phyloP scores from a whole-genome alignment of 2,797 vertebrate species.

The Emydoidea blandingii region DNA sequence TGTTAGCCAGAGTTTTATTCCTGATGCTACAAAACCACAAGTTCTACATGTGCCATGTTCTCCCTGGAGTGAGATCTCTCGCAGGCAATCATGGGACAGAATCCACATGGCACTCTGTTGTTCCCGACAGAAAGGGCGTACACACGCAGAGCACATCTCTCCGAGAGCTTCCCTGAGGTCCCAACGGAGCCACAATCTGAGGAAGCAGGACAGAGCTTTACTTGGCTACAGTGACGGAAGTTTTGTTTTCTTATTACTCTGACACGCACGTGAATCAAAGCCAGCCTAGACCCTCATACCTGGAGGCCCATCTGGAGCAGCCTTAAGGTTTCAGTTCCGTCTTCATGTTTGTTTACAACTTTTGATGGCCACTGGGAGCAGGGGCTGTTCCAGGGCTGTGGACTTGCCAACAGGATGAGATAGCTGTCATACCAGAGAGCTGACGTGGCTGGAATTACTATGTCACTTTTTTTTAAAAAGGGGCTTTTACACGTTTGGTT shows the following conservation, averaged over 20 bases:
- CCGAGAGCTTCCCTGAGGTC: neutral
- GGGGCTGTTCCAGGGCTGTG: neutral
- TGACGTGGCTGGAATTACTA: conserved; percentile 35
- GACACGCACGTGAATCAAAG: neutral
- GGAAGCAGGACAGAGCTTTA: neutral
- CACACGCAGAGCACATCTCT: fast-evolving
- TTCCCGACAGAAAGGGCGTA: neutral
- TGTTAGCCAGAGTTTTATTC: neutral
- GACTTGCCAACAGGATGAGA: conserved; percentile 53
- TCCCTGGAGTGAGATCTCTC: neutral
- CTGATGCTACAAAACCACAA: neutral
- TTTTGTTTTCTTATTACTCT: neutral
- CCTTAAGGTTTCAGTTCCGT: neutral
- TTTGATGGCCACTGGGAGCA: neutral
- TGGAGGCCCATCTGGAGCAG: neutral
- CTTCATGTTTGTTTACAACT: neutral
- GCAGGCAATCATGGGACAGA: neutral
- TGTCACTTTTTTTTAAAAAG: neutral
- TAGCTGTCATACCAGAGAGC: conserved; percentile 53
- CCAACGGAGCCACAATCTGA: neutral
- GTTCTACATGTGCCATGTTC: neutral
- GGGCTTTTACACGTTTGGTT: neutral
- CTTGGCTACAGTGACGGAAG: neutral
- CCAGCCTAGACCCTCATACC: neutral
- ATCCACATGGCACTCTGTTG: neutral